phyloP scores from a whole-genome alignment of 1,140 invertebrate species.

The Nephila pilipes region DNA sequence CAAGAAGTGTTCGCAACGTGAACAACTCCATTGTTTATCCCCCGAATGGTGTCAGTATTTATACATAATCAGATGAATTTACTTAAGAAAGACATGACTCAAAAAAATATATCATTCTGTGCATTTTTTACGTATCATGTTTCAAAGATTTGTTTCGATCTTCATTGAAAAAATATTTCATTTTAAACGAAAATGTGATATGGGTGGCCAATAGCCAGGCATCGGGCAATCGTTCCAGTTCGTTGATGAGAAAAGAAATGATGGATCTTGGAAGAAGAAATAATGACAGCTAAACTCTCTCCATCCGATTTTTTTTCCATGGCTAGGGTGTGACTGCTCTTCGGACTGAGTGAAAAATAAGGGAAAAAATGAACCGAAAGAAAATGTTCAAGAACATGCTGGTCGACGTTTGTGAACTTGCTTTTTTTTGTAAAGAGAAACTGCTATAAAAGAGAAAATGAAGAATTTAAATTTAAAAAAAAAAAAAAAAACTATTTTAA shows the following conservation, averaged over 20 bases:
- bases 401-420: background rate
- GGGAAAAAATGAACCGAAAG: background rate
- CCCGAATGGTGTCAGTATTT: background rate
- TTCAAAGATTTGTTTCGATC: background rate
- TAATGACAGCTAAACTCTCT: background rate
- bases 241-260: background rate
- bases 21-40: background rate
- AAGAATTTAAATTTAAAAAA: background rate
- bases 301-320: background rate
- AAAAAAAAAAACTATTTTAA: constrained; percentile 55
- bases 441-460: background rate
- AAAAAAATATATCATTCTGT: background rate
- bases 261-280: background rate
- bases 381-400: background rate
- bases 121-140: constrained; percentile 7
- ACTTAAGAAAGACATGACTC: background rate
- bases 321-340: background rate
- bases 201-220: constrained; percentile 2
- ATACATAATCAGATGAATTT: constrained; percentile 22
- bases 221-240: background rate
- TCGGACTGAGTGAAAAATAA: background rate
- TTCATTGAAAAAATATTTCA: background rate
- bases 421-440: background rate
- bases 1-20: background rate
- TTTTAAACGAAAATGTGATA: background rate